These are phyloP conservation scores for Chloebia gouldiae DNA, from an alignment of 2,113 vertebrate species.

Conservation along the genomic window DNA sequence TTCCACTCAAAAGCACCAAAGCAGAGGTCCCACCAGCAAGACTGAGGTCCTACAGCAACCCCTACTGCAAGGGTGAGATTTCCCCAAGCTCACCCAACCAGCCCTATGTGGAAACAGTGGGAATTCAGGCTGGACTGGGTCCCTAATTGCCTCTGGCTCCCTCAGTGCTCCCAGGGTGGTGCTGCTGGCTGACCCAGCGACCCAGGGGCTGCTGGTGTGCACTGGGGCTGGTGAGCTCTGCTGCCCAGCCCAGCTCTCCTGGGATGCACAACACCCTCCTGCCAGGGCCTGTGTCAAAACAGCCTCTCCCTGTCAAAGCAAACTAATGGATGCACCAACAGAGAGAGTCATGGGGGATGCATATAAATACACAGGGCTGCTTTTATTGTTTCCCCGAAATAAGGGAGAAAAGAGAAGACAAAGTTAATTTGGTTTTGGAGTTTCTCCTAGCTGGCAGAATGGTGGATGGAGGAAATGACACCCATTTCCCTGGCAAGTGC, in stretches of 20 bases:
- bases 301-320: background rate
- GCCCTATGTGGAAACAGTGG: accelerated
- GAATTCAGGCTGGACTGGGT: background rate
- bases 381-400: background rate
- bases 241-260: background rate
- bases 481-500: background rate
- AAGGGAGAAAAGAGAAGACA: background rate
- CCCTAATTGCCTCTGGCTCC: background rate
- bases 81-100: background rate
- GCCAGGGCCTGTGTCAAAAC: background rate
- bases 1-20: background rate
- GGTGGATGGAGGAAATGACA: background rate
- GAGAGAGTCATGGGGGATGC: background rate
- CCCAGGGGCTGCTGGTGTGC: background rate
- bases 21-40: background rate
- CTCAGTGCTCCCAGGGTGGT: background rate
- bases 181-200: background rate
- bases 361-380: background rate
- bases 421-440: background rate
- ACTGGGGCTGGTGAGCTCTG: background rate
- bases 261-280: background rate
- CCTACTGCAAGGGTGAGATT: background rate
- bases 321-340: background rate
- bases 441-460: background rate
- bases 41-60: background rate